A percentile compares a stretch with the other conserved stretches of the same genome.
Conservation (phyloP, 2,888 invertebrate genomes). For the Ormyrus nitidulus region DNA sequence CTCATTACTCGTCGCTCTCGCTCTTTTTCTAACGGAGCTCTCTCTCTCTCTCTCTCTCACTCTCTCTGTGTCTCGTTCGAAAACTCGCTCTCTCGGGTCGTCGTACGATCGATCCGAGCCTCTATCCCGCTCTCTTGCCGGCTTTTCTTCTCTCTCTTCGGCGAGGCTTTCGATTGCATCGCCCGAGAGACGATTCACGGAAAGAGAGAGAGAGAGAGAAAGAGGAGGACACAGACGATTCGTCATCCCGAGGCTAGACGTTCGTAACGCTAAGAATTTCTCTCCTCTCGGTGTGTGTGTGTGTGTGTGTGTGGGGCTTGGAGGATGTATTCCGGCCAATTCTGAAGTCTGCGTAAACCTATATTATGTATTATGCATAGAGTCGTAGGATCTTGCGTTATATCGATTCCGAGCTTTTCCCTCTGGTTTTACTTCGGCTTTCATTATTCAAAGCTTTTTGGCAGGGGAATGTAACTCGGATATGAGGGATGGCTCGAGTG, state of each 20-base stretch:
- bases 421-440: neutral
- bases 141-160: slow-evolving; percentile 31
- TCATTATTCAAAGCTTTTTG: neutral
- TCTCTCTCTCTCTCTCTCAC: neutral
- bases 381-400: neutral
- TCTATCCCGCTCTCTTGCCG: neutral
- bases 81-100: slow-evolving; percentile 39
- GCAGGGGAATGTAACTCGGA: too few species aligned
- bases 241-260: slow-evolving; percentile 49
- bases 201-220: slow-evolving; percentile 22
- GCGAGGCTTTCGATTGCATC: slow-evolving; percentile 52
- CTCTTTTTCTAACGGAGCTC: neutral
- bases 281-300: neutral
- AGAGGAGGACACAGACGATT: slow-evolving; percentile 30
- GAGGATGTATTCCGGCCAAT: neutral
- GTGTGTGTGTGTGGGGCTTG: too few species aligned
- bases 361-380: slow-evolving; percentile 22
- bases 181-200: slow-evolving; percentile 21
- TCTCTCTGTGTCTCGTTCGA: slow-evolving; percentile 30
- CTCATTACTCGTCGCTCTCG: slow-evolving; percentile 47
- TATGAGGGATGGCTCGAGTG: too few species aligned
- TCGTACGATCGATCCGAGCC: slow-evolving; percentile 54
- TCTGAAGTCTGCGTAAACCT: slow-evolving; percentile 17
- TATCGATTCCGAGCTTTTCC: slow-evolving; percentile 5
- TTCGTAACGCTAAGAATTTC: slow-evolving; percentile 41